Evolutionary conservation across 2,888 invertebrate species (phyloP).

Genomic region (Microctonus brassicae): DNA sequence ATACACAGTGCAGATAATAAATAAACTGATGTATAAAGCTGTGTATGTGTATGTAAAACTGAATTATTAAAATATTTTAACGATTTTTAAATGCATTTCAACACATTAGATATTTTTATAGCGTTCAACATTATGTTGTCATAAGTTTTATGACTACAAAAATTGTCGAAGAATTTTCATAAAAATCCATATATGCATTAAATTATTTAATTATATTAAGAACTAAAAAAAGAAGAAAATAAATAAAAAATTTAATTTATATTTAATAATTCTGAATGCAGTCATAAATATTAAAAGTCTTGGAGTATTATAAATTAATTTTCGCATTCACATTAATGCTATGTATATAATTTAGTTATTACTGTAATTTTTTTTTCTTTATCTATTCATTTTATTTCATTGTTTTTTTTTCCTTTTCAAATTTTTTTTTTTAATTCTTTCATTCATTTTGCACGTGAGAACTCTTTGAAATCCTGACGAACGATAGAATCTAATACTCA

Average conservation of each 20-base stretch:
- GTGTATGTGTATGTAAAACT: neutral
- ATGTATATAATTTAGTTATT: neutral
- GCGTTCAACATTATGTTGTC: too few relatives aligned
- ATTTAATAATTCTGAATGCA: too few relatives aligned
- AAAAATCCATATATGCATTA: too few relatives aligned
- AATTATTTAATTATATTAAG: too few relatives aligned
- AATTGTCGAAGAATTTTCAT: too few relatives aligned
- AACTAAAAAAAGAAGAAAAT: too few relatives aligned
- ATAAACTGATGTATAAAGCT: slow-evolving; percentile 6
- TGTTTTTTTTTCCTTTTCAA: neutral
- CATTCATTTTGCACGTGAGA: slow-evolving; percentile 14
- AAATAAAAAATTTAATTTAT: too few relatives aligned
- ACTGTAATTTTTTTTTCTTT: neutral
- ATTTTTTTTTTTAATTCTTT: slow-evolving; percentile 25
- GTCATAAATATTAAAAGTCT: neutral
- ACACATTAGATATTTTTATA: too few relatives aligned
- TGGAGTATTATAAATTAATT: neutral
- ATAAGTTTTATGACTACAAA: too few relatives aligned
- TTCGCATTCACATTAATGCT: neutral
- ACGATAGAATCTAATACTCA: slow-evolving; percentile 47
- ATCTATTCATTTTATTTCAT: neutral
- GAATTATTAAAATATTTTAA: too few relatives aligned
- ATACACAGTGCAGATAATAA: neutral
- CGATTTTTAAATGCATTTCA: too few relatives aligned
- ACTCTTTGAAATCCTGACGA: slow-evolving; percentile 29